Base-by-base conservation (phyloP, 2,888 invertebrate species). In the Bombyx huttoni region DNA sequence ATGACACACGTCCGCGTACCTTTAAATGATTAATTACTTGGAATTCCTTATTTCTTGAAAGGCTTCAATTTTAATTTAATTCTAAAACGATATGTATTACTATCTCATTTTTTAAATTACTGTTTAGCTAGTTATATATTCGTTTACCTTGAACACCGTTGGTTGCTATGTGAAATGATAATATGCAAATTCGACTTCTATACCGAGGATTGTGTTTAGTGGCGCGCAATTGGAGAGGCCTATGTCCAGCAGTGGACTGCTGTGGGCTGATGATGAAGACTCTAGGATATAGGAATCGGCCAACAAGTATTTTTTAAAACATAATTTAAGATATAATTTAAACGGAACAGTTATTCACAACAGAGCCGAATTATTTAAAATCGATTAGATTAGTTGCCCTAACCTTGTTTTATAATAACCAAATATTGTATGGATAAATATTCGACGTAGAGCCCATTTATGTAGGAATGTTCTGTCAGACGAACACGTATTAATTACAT, bases 161-260 rank as follows among this genome's bases (percentile, higher is more conserved):
- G 61, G 81, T 82, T 82, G 78, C 82, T 79, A 81, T 69, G 81
- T 70, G 75, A 68, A 72, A 65, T 73, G 69, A 70, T 65, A 65
- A 75, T 75, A 73, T 73, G 65, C 73, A 73, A 73, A 74, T 47
- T 34, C 52, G 48, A 34, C 49, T 24, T 24, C 24, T 24, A 24
- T 24, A 24, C n/a, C n/a, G n/a, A n/a, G n/a, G n/a, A n/a, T n/a
- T n/a, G n/a, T n/a, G n/a, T n/a, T n/a, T n/a, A n/a, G n/a, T n/a
- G n/a, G n/a, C n/a, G n/a, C n/a, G n/a, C n/a, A n/a, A n/a, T n/a
- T n/a, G n/a, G n/a, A n/a, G n/a, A n/a, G n/a, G n/a, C n/a, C n/a
- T n/a, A n/a, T n/a, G n/a, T n/a, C n/a, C n/a, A n/a, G n/a, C n/a
- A n/a, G n/a, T n/a, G n/a, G n/a, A n/a, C n/a, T n/a, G n/a, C n/a